These are phyloP conservation scores for Prosapia bicincta DNA, from an alignment of 2,888 invertebrate species.

Conservation along the genomic window DNA sequence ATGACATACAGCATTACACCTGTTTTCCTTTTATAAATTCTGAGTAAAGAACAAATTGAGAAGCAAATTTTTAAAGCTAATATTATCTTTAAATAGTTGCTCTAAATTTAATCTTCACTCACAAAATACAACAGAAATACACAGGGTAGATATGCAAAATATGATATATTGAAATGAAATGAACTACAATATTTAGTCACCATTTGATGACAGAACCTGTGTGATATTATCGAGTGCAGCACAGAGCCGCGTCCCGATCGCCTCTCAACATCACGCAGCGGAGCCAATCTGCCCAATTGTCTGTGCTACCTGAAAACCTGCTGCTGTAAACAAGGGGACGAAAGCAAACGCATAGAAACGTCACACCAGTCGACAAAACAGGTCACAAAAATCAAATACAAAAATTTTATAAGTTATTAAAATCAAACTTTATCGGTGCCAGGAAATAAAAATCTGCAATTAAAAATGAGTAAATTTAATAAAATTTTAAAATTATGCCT, in stretches of 20 bases:
- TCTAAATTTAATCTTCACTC: not conserved
- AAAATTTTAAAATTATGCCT: not conserved
- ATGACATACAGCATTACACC: not conserved
- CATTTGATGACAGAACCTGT: slow-evolving; percentile 29
- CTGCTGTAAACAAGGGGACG: slow-evolving; percentile 36
- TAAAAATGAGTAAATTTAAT: not conserved
- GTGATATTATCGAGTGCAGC: slow-evolving; percentile 14
- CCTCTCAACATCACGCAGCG: slow-evolving; percentile 7
- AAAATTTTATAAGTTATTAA: not conserved
- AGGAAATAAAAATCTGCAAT: not conserved
- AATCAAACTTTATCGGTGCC: not conserved
- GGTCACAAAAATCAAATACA: not conserved
- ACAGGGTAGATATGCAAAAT: not conserved
- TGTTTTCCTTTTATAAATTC: not conserved
- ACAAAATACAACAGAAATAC: not conserved
- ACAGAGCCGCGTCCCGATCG: slow-evolving; percentile 5
- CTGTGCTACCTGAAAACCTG: slow-evolving; percentile 32
- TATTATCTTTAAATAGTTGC: not conserved
- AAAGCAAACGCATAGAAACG: slow-evolving; percentile 36
- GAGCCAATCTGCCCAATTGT: slow-evolving; percentile 4
- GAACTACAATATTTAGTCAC: slow-evolving; percentile 23
- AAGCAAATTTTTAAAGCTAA: not conserved
- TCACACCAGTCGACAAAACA: not conserved
- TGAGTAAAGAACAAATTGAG: not conserved
- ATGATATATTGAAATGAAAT: slow-evolving; percentile 9